Conservation (phyloP, 2,797 vertebrate species). For the Siniperca scherzeri region DNA sequence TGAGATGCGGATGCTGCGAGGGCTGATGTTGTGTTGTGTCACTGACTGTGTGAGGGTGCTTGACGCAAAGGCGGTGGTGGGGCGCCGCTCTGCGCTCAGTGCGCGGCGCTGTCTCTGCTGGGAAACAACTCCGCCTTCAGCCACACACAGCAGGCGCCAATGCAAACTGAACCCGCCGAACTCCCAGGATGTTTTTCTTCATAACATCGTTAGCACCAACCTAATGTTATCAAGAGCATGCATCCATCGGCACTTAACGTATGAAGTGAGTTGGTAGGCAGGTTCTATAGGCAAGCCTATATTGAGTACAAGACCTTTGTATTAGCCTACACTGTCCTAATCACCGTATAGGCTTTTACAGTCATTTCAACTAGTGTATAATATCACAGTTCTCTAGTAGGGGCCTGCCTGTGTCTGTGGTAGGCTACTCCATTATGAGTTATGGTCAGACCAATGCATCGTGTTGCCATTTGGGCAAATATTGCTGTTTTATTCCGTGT, state of each 20-base stretch:
- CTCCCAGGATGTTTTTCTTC: constrained; percentile 3
- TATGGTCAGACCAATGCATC: background rate
- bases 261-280: background rate
- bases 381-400: background rate
- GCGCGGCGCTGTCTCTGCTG: constrained; percentile 63
- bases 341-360: background rate
- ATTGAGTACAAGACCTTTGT: background rate
- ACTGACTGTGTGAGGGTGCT: constrained; percentile 57
- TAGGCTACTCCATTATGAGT: background rate
- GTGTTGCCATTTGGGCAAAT: background rate
- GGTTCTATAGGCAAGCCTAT: no score
- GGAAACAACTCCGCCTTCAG: constrained; percentile 65
- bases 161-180: constrained; percentile 54
- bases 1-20: constrained; percentile 81
- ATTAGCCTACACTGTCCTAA: background rate
- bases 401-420: background rate
- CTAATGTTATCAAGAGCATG: background rate
- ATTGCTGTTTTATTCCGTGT: background rate
- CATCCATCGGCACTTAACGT: background rate
- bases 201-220: background rate
- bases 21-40: constrained; percentile 75
- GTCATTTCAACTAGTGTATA: background rate
- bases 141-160: constrained; percentile 12
- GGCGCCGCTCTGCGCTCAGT: constrained; percentile 83
- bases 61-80: constrained; percentile 79